These are phyloP conservation scores for Ophioninae sp. DNA, from an alignment of 2,888 invertebrate genomes.

Conservation along the genomic window DNA sequence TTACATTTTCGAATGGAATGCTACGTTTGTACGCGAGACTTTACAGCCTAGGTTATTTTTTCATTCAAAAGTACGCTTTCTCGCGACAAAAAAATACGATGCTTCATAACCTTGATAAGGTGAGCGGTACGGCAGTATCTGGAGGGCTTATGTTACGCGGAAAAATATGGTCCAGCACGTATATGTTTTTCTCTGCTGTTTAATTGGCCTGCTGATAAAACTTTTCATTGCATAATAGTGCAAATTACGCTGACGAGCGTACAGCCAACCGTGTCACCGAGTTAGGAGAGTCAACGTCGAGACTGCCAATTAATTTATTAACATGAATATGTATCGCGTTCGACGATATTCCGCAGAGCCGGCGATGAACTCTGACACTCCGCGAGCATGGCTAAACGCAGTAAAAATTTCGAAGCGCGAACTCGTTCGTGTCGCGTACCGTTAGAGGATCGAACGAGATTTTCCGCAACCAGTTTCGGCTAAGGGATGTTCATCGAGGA, in stretches of 20 bases:
- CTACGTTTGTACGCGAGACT: background rate
- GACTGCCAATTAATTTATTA: constrained; percentile 65
- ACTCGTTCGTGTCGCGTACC: background rate
- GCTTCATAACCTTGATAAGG: constrained; percentile 31
- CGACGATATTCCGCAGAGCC: constrained; percentile 5
- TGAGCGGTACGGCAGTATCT: background rate
- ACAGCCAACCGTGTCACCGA: constrained; percentile 43
- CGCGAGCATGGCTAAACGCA: background rate
- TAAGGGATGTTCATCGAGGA: background rate
- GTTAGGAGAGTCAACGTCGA: constrained; percentile 39
- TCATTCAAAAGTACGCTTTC: constrained; percentile 12
- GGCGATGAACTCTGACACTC: constrained; percentile 48
- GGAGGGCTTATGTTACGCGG: background rate
- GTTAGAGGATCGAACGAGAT: constrained; percentile 52
- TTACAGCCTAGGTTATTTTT: background rate
- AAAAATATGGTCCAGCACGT: background rate
- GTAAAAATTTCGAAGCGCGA: background rate
- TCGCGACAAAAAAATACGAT: background rate
- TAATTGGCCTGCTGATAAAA: constrained; percentile 25
- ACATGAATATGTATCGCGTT: constrained; percentile 61
- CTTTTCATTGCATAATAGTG: constrained; percentile 50
- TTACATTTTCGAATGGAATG: background rate
- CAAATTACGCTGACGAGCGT: background rate
- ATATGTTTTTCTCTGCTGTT: background rate
- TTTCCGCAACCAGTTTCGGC: background rate